Conservation (phyloP, 2,113 vertebrate genomes). For the Podarcis raffonei region DNA sequence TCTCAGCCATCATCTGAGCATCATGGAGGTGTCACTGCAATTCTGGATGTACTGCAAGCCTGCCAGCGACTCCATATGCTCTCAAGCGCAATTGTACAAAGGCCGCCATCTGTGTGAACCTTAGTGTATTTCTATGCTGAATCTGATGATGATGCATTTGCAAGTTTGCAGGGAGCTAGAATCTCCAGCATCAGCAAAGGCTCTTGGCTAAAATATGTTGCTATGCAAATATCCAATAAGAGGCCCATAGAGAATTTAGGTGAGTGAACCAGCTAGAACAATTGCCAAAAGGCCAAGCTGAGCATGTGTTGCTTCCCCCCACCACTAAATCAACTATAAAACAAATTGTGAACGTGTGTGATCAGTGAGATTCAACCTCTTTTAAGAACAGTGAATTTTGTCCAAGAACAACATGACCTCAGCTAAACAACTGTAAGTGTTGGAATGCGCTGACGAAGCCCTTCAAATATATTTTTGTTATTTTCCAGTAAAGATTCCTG, state of each 20-base stretch:
- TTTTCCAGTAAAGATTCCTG: constrained; percentile 8
- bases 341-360: not conserved
- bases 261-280: not conserved
- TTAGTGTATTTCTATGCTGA: not conserved
- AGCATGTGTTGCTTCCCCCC: no score
- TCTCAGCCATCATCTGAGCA: not conserved
- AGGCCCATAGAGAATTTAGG: not conserved
- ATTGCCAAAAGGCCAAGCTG: not conserved
- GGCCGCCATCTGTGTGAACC: not conserved
- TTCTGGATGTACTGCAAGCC: not conserved
- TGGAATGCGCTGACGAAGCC: not conserved
- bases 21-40: not conserved
- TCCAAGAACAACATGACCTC: not conserved
- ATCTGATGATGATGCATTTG: constrained; percentile 4
- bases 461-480: not conserved
- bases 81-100: not conserved
- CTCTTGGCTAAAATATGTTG: not conserved
- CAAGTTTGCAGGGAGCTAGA: not conserved
- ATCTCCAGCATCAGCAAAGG: not conserved
- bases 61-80: not conserved
- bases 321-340: not conserved
- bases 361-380: not conserved
- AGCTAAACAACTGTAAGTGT: not conserved
- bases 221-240: not conserved
- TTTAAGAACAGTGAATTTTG: not conserved